Evolutionary conservation across 2,113 vertebrate genomes (phyloP).

Genomic region (Xenopus laevis): DNA sequence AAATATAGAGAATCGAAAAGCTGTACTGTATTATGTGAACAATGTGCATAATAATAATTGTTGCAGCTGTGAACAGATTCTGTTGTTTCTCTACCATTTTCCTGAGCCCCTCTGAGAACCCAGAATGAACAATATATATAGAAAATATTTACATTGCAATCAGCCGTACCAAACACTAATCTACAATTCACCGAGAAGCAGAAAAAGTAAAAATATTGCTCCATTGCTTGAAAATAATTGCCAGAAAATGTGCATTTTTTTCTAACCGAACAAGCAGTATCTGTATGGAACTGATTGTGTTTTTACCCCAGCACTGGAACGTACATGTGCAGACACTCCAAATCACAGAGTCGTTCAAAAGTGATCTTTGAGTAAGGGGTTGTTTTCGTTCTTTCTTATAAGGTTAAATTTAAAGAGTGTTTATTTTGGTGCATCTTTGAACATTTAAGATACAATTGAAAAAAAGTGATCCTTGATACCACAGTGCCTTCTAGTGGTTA

Average conservation of each 20-base stretch:
- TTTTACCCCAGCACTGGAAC: background rate
- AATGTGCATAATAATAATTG: too few species aligned
- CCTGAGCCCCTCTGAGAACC: background rate
- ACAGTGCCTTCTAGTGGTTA: conserved; percentile 60
- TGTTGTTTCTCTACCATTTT: background rate
- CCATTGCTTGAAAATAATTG: background rate
- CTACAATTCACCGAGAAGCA: background rate
- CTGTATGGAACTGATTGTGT: background rate
- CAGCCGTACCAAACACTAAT: background rate
- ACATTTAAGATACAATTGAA: background rate
- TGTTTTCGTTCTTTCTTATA: background rate
- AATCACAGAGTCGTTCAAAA: conserved; percentile 6
- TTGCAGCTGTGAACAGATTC: background rate
- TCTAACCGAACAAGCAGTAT: too few species aligned
- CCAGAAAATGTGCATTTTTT: background rate
- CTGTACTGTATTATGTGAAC: too few species aligned
- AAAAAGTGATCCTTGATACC: conserved; percentile 47
- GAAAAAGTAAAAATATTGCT: background rate
- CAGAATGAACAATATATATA: background rate
- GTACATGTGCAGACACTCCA: conserved; percentile 1
- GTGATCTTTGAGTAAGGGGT: background rate
- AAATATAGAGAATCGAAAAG: too few species aligned
- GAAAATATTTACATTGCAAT: background rate
- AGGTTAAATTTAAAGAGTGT: conserved; percentile 13
- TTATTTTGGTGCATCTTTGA: background rate